phyloP scores from a whole-genome alignment of 2,888 invertebrate species.

The Drosophila longiperda region DNA sequence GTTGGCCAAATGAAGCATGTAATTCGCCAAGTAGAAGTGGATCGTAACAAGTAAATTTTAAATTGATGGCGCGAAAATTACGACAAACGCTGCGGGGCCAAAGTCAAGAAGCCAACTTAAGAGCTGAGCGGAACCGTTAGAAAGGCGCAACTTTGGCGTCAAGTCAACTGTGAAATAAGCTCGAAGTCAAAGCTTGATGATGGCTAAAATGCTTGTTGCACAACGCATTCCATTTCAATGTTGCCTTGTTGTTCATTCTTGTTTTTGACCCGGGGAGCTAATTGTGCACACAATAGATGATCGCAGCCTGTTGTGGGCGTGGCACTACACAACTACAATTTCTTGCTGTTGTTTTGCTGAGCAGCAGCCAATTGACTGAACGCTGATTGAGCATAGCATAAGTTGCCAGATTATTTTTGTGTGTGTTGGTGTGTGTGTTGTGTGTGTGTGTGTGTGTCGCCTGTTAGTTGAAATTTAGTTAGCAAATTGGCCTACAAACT shows the following conservation, averaged over 20 bases:
- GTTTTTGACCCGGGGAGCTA: constrained; percentile 63
- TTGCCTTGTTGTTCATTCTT: constrained; percentile 7
- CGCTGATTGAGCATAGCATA: constrained; percentile 51
- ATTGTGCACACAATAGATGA: constrained; percentile 71
- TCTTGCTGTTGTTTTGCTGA: constrained; percentile 13
- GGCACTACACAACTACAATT: constrained; percentile 31
- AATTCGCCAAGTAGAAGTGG: constrained; percentile 56
- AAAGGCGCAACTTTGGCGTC: constrained; percentile 41
- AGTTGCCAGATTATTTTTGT: neutral
- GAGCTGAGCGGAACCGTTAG: constrained; percentile 65
- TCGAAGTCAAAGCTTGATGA: constrained; percentile 38
- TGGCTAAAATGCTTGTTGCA: constrained; percentile 56
- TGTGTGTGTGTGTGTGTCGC: constrained; percentile 47
- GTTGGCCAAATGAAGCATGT: constrained; percentile 73
- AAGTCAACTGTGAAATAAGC: constrained; percentile 79
- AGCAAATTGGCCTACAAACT: constrained; percentile 81
- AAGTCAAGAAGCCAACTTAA: constrained; percentile 59
- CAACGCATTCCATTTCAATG: constrained; percentile 40
- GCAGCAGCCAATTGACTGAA: constrained; percentile 49
- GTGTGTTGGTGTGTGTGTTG: neutral
- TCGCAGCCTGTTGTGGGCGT: constrained; percentile 52
- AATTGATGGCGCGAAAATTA: constrained; percentile 83
- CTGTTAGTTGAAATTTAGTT: constrained; percentile 67
- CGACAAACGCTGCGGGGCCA: constrained; percentile 71
- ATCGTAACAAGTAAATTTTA: constrained; percentile 71